A percentile compares a stretch with the other conserved stretches of the same genome.
phyloP scores from a whole-genome alignment of 2,797 vertebrate genomes.

The Pantherophis alleghaniensis region DNA sequence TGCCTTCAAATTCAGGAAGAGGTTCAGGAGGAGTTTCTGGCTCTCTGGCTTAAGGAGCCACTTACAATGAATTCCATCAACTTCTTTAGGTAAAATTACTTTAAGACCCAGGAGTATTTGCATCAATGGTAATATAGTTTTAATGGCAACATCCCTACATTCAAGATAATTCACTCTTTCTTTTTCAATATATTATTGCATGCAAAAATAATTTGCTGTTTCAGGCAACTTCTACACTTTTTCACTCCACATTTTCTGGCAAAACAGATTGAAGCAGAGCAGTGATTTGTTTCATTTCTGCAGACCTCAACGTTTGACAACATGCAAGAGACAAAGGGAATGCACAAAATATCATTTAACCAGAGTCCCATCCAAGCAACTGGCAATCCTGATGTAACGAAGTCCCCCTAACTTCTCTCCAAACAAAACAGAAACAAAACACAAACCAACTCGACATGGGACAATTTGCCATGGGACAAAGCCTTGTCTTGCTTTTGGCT shows the following conservation, averaged over 20 bases:
- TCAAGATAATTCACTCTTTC: not conserved
- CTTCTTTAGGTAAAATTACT: not conserved
- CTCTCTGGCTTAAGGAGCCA: not conserved
- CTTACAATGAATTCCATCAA: not conserved
- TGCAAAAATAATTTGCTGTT: slow-evolving; percentile 16
- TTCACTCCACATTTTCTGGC: not conserved
- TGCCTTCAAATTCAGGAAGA: not conserved
- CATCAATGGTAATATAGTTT: not conserved
- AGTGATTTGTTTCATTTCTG: not conserved
- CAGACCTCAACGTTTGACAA: not conserved
- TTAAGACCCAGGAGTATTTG: not conserved
- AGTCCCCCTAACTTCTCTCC: not conserved
- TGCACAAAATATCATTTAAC: not conserved
- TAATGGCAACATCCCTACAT: no score
- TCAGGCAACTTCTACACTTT: not conserved
- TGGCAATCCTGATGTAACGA: not conserved
- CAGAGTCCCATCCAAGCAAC: not conserved
- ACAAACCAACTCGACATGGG: not conserved
- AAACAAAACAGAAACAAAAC: not conserved
- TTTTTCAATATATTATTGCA: not conserved
- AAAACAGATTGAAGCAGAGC: not conserved
- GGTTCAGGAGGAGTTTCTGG: not conserved
- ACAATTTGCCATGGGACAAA: not conserved
- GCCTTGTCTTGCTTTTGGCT: not conserved
- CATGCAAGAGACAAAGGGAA: not conserved